Evolutionary conservation across 2,888 invertebrate genomes (phyloP).

Genomic region (Epirrita christyi): DNA sequence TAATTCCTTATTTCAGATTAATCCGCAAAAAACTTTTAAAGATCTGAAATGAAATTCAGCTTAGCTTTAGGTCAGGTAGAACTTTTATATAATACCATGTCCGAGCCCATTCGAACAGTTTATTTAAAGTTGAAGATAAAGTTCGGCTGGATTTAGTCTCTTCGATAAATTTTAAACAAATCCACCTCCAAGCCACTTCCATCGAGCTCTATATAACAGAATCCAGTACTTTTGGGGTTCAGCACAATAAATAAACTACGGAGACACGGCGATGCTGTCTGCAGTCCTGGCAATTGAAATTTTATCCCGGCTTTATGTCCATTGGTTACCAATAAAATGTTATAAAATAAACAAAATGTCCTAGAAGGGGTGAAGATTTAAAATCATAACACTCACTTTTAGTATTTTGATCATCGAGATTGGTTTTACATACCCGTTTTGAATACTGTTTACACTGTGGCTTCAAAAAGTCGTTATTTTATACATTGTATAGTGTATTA

Average conservation of each 20-base stretch:
- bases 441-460: conserved; percentile 19
- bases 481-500: too few relatives aligned
- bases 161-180: too few relatives aligned
- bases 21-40: too few relatives aligned
- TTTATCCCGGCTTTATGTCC: conserved; percentile 79
- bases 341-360: conserved; percentile 74
- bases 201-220: conserved; percentile 40
- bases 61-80: too few relatives aligned
- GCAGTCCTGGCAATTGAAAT: conserved; percentile 79
- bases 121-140: too few relatives aligned
- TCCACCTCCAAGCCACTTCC: conserved; percentile 41
- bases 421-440: conserved; percentile 26
- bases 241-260: conserved; percentile 79
- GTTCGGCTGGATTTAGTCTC: too few relatives aligned
- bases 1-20: too few relatives aligned
- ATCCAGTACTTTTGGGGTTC: conserved; percentile 62
- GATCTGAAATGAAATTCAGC: too few relatives aligned
- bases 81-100: too few relatives aligned
- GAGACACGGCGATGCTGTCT: conserved; percentile 75
- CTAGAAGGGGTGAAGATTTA: conserved; percentile 53
- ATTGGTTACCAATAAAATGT: conserved; percentile 71
- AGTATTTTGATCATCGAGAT: conserved; percentile 41
- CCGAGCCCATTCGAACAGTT: too few relatives aligned
- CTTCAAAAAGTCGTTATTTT: conserved; percentile 3
- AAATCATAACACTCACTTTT: conserved; percentile 63